phyloP scores from a whole-genome alignment of 1,140 invertebrate species.

The Stegodyphus dumicola region DNA sequence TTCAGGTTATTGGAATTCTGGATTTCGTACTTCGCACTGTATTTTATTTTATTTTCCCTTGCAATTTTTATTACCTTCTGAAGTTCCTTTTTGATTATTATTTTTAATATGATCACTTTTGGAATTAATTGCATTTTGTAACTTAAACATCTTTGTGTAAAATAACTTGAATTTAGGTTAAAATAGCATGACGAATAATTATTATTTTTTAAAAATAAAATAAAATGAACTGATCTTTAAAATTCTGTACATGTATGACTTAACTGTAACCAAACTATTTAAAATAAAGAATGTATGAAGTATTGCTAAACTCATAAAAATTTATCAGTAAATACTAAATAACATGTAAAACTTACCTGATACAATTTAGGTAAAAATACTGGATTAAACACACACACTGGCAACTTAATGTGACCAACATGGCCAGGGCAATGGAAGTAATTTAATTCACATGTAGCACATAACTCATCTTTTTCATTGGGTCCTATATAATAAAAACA shows the following conservation, averaged over 20 bases:
- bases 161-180: background rate
- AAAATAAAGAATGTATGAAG: background rate
- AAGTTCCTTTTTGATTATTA: too few species aligned
- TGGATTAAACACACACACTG: slow-evolving; percentile 91
- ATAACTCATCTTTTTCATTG: slow-evolving; percentile 74
- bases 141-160: background rate
- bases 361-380: slow-evolving; percentile 83
- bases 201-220: background rate
- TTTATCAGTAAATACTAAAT: background rate
- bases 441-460: slow-evolving; percentile 83
- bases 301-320: background rate
- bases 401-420: slow-evolving; percentile 94
- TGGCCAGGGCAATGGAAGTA: slow-evolving; percentile 87
- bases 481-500: slow-evolving; percentile 67
- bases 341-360: slow-evolving; percentile 69
- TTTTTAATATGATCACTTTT: too few species aligned
- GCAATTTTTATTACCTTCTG: too few species aligned
- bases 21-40: too few species aligned
- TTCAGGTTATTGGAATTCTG: too few species aligned
- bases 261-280: background rate
- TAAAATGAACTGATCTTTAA: background rate
- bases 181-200: background rate
- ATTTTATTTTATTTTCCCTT: too few species aligned
- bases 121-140: too few species aligned
- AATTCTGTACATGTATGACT: too few species aligned